Evolutionary conservation across 2,113 vertebrate genomes (phyloP), one percentile per base, ranked within the genome.

Genomic region (Syngnathus scovelli): DNA sequence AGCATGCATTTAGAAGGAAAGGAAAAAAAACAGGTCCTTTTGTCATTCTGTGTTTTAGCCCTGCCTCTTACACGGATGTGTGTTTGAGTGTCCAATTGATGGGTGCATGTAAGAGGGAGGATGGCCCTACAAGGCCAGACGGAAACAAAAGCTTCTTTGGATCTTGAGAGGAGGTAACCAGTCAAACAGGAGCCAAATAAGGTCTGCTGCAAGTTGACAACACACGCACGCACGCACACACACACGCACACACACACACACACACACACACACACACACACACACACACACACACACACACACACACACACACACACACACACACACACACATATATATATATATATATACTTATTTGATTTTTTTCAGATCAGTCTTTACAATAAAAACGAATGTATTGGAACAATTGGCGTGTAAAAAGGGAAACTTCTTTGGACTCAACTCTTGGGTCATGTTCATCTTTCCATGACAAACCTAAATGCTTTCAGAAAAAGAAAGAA

Each of bases 151-250:
- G 74, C 81, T 88, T 85, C 84, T 74, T 81, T 80, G 77, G 78
- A 85, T 88, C 76, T 83, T n/a, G 41, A 78, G 84, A 85, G 89
- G 88, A 89, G 89, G 88, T 85, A 89, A 89, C 84, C 79, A 79
- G 85, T 89, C 86, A 89, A 88, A 78, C 77, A 83, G 83, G 75
- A 88, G 87, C 93, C 93, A 93, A 93, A 95, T 93, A 93, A 85
- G 92, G 93, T 77, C 75, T 85, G 80, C 73, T 83, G 67, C 66
- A 72, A 43, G 74, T 65, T 87, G 75, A 74, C 54, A 46, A 74
- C 54, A 58, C 19, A 58, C 38, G 21, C n/a, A 27, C 36, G 27
- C 59, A 71, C 58, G 48, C 48, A 37, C 59, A 38, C 44, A 60
- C 65, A 58, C 33, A 21, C 61, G 27, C 27, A 36, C 10, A 33